Evolutionary conservation across 2,797 vertebrate species (phyloP).

Genomic region (Crotalus adamanteus): DNA sequence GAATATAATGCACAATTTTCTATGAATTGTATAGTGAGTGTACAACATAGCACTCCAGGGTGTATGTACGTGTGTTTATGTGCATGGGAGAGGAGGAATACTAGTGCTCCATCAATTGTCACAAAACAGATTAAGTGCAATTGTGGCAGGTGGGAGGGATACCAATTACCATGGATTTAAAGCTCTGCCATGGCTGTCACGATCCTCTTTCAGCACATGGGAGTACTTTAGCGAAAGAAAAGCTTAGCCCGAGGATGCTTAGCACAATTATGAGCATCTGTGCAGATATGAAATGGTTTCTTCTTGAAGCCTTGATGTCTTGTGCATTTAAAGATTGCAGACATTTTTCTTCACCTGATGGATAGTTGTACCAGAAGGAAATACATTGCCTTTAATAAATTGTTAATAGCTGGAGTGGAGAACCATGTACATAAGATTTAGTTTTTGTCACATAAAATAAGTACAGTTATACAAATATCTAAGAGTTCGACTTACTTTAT

Average conservation of each 20-base stretch:
- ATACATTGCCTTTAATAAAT: conserved; percentile 37
- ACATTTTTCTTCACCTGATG: conserved; percentile 47
- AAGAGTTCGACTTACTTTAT: not conserved
- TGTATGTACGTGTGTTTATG: not conserved
- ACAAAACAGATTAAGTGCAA: conserved; percentile 40
- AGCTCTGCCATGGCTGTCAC: conserved; percentile 45
- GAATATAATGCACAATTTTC: conserved; percentile 45
- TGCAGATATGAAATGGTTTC: conserved; percentile 43
- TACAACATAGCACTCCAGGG: conserved; percentile 13
- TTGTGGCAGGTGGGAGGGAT: conserved; percentile 2
- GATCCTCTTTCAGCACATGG: conserved; percentile 38
- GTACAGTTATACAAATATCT: not conserved
- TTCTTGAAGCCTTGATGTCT: conserved; percentile 26
- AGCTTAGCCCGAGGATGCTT: conserved; percentile 53
- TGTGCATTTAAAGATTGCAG: conserved; percentile 41
- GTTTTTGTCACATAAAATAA: conserved; percentile 39
- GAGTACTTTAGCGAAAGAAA: conserved; percentile 52
- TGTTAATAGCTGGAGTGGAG: conserved; percentile 36
- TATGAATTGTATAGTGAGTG: conserved; percentile 36
- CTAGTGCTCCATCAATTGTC: conserved; percentile 51
- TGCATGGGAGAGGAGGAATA: conserved; percentile 24
- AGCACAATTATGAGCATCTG: conserved; percentile 58
- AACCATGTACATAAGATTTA: conserved; percentile 13
- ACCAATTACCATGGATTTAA: conserved; percentile 54
- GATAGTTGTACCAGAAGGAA: conserved; percentile 13